Evolutionary conservation across 2,797 vertebrate genomes (phyloP).

Genomic region (Momotus momota): DNA sequence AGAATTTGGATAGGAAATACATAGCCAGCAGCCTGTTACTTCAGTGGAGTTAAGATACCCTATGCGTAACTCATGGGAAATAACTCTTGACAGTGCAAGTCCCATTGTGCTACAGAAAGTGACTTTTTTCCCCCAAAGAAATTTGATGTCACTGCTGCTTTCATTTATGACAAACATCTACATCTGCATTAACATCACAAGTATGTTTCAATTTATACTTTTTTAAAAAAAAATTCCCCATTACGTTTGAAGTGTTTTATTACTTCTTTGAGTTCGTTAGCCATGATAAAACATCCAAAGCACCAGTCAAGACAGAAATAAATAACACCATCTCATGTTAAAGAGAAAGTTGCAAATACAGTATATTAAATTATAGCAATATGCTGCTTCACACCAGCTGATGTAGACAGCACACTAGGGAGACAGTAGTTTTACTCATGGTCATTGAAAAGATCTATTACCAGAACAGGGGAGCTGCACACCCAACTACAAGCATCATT

Average conservation of each 20-base stretch:
- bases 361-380: slow-evolving; percentile 70
- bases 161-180: neutral
- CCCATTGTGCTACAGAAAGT: neutral
- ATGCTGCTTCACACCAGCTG: slow-evolving; percentile 44
- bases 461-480: slow-evolving; percentile 54
- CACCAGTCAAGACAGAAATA: slow-evolving; percentile 80
- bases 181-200: neutral
- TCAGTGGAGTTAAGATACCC: neutral
- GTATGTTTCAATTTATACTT: slow-evolving; percentile 36
- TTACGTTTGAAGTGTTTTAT: slow-evolving; percentile 76
- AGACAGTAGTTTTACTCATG: slow-evolving; percentile 61
- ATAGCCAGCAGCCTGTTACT: neutral
- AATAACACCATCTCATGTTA: slow-evolving; percentile 77
- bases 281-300: slow-evolving; percentile 75
- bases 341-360: slow-evolving; percentile 65
- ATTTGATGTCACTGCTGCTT: neutral
- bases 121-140: neutral
- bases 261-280: slow-evolving; percentile 76
- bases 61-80: neutral
- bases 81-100: neutral
- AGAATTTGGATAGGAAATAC: neutral
- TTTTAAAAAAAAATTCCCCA: slow-evolving; percentile 50
- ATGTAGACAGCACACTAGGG: slow-evolving; percentile 47
- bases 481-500: neutral
- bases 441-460: slow-evolving; percentile 31